Base-by-base conservation (phyloP, 2,888 invertebrate species). In the Tholera decimalis region DNA sequence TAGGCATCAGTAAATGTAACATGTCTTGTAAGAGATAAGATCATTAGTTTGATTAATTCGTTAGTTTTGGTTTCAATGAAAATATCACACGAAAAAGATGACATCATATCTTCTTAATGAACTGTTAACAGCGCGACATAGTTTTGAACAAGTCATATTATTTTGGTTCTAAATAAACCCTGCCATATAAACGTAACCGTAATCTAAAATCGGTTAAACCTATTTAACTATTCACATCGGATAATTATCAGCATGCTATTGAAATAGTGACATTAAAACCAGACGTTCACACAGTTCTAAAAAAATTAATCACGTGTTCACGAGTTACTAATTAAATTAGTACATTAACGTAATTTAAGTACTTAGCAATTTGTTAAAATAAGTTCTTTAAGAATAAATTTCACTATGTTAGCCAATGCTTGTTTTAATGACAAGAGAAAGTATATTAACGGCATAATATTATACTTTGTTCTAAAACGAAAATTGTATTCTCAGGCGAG, bases 401-500 rank as follows among this genome's bases (percentile, higher is more conserved):
- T 85, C 78, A 82, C 77, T 79, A 77, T 71, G 68, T 58, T 73
- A 84, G 86, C 85, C 74, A 84, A 81, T 82, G 80, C 75, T 79
- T 77, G 80, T 81, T 64, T 80, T 88, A 87, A 84, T 81, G 77
- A 78, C 69, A 72, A 84, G 89, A 88, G 91, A 92, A 91, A 91
- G 90, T 90, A 85, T 89, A 89, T 90, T 88, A 90, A 89, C 90
- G 89, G 89, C 85, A 87, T 87, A 86, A 87, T 87, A 86, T 84
- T 86, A 89, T 66, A 80, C 81, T 76, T 81, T 73, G 79, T 77
- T 89, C 89, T 89, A 88, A 89, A 92, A 90, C 88, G 79, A 89
- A 92, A 91, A 92, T 93, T 88, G 88, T 91, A 91, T 89, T 92
- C 90, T 90, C 85, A 86, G 85, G 82, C 73, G 85, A 91, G 90